A percentile compares a stretch with the other conserved stretches of the same genome.
These are phyloP conservation scores for Ahaetulla prasina DNA, from an alignment of 2,113 vertebrate species.

Conservation along the genomic window DNA sequence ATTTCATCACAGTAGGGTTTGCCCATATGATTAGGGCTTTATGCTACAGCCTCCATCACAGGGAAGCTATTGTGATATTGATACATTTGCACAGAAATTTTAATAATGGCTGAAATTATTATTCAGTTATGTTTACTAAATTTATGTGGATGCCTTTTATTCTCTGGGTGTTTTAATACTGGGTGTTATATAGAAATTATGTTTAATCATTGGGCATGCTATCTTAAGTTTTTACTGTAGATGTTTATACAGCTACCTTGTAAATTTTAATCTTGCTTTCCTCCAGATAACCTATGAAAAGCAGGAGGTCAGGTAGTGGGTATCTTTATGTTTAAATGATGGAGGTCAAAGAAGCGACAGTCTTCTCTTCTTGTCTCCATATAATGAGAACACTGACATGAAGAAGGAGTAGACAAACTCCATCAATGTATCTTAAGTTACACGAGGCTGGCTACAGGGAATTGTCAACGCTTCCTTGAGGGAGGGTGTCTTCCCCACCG, in stretches of 20 bases:
- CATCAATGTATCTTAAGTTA: neutral
- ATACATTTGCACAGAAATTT: neutral
- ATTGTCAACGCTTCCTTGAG: no score
- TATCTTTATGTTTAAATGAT: neutral
- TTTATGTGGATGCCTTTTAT: neutral
- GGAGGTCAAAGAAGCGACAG: neutral
- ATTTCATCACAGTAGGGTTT: neutral
- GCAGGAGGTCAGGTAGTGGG: neutral
- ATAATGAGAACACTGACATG: neutral
- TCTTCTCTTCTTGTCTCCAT: neutral
- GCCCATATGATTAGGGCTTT: neutral
- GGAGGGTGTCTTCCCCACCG: no score
- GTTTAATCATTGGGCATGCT: neutral
- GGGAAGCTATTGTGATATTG: neutral
- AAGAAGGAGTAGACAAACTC: neutral
- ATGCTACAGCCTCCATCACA: neutral
- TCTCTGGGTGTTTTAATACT: neutral
- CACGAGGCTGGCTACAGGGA: no score
- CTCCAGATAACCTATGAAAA: neutral
- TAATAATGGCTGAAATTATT: neutral
- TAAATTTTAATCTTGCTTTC: neutral
- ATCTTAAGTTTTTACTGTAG: neutral
- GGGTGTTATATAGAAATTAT: neutral
- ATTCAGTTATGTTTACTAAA: neutral
- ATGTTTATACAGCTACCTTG: neutral